phyloP scores from a whole-genome alignment of 2,888 invertebrate genomes.

The Anthoptus insignis region DNA sequence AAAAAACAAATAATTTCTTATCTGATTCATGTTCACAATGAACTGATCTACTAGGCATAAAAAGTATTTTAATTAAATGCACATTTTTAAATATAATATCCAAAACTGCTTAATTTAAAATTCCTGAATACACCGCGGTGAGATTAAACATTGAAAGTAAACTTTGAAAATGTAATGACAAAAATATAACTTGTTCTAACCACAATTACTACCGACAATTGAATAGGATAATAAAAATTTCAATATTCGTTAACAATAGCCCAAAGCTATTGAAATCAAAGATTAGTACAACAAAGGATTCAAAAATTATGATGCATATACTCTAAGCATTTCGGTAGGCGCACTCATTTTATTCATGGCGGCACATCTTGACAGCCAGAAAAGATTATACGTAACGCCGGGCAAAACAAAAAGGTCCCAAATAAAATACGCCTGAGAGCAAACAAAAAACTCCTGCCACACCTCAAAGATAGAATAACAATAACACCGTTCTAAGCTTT shows the following conservation, averaged over 20 bases:
- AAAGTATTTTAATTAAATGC: no score
- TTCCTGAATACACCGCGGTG: no score
- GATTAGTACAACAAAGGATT: constrained; percentile 30
- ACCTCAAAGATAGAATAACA: constrained; percentile 78
- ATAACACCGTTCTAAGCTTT: constrained; percentile 67
- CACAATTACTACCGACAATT: constrained; percentile 22
- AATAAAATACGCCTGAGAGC: constrained; percentile 68
- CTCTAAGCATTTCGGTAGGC: constrained; percentile 57
- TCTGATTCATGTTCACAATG: no score
- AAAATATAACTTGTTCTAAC: constrained; percentile 26
- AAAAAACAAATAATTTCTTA: no score
- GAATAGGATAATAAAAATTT: constrained; percentile 29
- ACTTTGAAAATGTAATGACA: neutral
- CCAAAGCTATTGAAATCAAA: constrained; percentile 23
- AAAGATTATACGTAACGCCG: constrained; percentile 64
- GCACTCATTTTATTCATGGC: constrained; percentile 60
- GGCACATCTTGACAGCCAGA: constrained; percentile 61
- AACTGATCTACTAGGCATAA: no score
- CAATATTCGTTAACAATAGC: constrained; percentile 31
- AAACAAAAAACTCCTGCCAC: constrained; percentile 69
- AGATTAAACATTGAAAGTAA: constrained; percentile 2
- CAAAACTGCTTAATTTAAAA: no score
- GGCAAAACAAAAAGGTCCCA: constrained; percentile 66
- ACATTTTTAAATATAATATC: no score
- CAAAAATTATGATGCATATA: constrained; percentile 37